Base-by-base conservation (phyloP, 2,888 invertebrate species). In the Neoscelio sp. region DNA sequence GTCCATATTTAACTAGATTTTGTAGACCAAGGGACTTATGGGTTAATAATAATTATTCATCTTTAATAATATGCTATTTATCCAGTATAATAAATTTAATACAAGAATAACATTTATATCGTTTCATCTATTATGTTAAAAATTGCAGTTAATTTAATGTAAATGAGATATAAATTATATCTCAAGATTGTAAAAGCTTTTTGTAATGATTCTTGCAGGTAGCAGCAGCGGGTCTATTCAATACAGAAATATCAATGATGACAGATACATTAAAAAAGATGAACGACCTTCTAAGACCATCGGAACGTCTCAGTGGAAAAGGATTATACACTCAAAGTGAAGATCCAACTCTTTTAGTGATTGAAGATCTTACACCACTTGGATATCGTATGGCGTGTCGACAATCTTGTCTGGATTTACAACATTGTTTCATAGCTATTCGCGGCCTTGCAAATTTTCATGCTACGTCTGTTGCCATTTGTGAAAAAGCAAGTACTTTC, bases 381-480 rank as follows among this genome's bases (percentile, higher is more conserved):
- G 93, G 93, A 20, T 93, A 91, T 82, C 91, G 91, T 74, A 91
- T 93, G 90, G 91, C 91, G n/a, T 91, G 91, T 81, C 90, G 93
- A 42, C 91, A 91, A 76, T 83, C 85, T 62, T 93, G 93, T 8
- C 89, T 93, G 18, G 92, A 93, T 85, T 89, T 92, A 23, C 87
- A 90, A 7, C 93, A 93, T 83, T 91, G 91, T 68, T 83, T 91
- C 42, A 82, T 92, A 26, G 91, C 92, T 8, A 82, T 93, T 1
- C 88, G 89, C 60, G 92, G 92, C 82, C 84, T 93, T 83, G 93
- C 92, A 1, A 90, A 89, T 80, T 92, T 92, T 81, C 93, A 93
- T 83, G 93, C 93, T 3, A 90, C 91, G 10, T 93, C 93, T 0
- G 91, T 93, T 76, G 89, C 92, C 23, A 83, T 93, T 75, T 90